Evolutionary conservation across 2,888 invertebrate genomes (phyloP).

Genomic region (Aphidius colemani): DNA sequence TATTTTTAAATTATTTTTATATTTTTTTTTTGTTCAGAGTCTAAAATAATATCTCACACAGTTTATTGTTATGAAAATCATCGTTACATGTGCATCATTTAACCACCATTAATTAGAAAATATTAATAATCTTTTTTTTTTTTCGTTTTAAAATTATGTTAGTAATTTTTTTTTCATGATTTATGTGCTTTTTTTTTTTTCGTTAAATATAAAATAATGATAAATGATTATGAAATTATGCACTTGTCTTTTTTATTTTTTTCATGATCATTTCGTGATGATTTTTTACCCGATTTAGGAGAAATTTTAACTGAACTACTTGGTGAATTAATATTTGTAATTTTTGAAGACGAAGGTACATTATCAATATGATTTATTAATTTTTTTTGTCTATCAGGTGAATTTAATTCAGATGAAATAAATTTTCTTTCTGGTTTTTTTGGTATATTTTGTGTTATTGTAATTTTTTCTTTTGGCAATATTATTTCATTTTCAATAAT

Average conservation of each 20-base stretch:
- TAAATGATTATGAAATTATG: slow-evolving; percentile 42
- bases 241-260: slow-evolving; percentile 49
- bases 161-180: slow-evolving; percentile 18
- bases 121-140: slow-evolving; percentile 30
- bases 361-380: slow-evolving; percentile 12
- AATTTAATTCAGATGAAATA: slow-evolving; percentile 31
- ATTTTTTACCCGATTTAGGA: slow-evolving; percentile 33
- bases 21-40: slow-evolving; percentile 23
- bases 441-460: slow-evolving; percentile 30
- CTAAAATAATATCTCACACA: slow-evolving; percentile 51
- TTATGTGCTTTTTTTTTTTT: slow-evolving; percentile 18
- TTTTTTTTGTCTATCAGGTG: neutral
- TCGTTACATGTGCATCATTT: slow-evolving; percentile 14
- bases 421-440: slow-evolving; percentile 44
- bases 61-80: slow-evolving; percentile 39
- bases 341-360: neutral
- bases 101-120: neutral
- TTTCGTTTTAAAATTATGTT: slow-evolving; percentile 24
- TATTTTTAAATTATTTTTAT: slow-evolving; percentile 22
- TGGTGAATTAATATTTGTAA: slow-evolving; percentile 36
- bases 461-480: slow-evolving; percentile 26
- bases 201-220: slow-evolving; percentile 6
- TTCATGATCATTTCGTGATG: slow-evolving; percentile 19
- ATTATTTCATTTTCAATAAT: slow-evolving; percentile 39
- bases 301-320: slow-evolving; percentile 42